phyloP scores from a whole-genome alignment of 2,113 vertebrate species.

The Gymnocephalus cernua region DNA sequence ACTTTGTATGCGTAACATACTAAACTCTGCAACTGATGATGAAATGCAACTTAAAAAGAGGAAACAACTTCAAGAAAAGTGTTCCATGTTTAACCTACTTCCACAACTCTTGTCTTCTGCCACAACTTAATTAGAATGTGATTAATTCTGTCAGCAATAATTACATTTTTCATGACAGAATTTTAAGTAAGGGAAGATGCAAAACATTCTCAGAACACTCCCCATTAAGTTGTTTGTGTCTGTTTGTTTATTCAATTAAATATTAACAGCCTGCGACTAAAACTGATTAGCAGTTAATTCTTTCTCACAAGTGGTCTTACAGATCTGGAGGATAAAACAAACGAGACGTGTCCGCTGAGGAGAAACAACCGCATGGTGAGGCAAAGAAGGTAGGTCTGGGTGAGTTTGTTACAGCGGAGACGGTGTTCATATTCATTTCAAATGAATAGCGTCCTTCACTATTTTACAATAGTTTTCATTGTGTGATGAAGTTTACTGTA shows the following conservation, averaged over 20 bases:
- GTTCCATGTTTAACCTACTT: constrained; percentile 44
- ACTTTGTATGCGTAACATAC: not conserved
- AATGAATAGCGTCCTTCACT: not conserved
- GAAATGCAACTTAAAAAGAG: not conserved
- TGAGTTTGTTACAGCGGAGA: constrained; percentile 5
- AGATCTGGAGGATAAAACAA: constrained; percentile 68
- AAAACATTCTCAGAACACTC: constrained; percentile 76
- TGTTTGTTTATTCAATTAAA: constrained; percentile 83
- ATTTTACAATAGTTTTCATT: not conserved
- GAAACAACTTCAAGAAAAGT: constrained; percentile 26
- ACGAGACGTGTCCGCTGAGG: constrained; percentile 46
- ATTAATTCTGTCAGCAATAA: constrained; percentile 80
- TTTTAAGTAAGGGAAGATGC: constrained; percentile 71
- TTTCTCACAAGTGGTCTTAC: constrained; percentile 64
- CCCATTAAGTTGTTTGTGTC: constrained; percentile 79
- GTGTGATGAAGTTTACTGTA: not conserved
- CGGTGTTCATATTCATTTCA: not conserved
- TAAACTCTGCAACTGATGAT: not conserved
- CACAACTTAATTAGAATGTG: constrained; percentile 63
- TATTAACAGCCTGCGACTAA: constrained; percentile 77
- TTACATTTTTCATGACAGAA: constrained; percentile 80
- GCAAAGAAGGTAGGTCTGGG: not conserved
- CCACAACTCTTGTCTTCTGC: constrained; percentile 44
- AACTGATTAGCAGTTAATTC: constrained; percentile 76
- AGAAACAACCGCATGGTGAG: constrained; percentile 44